Conservation (phyloP, 2,797 vertebrate species). For the Ibycter americanus region DNA sequence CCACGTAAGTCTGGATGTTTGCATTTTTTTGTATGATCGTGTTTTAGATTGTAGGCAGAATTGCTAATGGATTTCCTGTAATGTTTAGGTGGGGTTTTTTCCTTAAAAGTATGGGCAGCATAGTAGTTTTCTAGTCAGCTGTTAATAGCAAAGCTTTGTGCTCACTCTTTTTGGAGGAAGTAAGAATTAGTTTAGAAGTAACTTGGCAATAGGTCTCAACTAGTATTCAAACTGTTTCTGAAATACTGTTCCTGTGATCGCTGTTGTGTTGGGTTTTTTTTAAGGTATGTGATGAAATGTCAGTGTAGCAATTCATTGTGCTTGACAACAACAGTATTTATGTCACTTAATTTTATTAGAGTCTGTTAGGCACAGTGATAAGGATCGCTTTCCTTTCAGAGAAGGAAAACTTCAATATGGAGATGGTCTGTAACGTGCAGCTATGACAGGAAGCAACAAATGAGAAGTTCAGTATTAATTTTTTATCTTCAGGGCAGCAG, state of each 20-base stretch:
- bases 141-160: neutral
- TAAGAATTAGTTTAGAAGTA: neutral
- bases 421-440: neutral
- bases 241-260: neutral
- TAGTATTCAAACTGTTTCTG: neutral
- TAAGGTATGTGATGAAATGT: neutral
- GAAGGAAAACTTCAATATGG: neutral
- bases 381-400: neutral
- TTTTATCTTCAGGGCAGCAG: neutral
- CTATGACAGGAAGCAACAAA: neutral
- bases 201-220: neutral
- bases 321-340: neutral
- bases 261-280: neutral
- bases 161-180: neutral
- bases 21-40: accelerated
- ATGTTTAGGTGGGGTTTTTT: neutral
- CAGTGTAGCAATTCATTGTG: neutral
- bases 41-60: neutral
- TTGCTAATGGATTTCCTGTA: neutral
- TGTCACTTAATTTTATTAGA: neutral
- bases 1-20: constrained; percentile 78
- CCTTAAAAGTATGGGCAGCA: neutral
- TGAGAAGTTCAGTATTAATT: neutral
- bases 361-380: neutral
- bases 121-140: neutral